Base-by-base conservation (phyloP, 2,113 vertebrate species). In the Cynopterus brachyotis region DNA sequence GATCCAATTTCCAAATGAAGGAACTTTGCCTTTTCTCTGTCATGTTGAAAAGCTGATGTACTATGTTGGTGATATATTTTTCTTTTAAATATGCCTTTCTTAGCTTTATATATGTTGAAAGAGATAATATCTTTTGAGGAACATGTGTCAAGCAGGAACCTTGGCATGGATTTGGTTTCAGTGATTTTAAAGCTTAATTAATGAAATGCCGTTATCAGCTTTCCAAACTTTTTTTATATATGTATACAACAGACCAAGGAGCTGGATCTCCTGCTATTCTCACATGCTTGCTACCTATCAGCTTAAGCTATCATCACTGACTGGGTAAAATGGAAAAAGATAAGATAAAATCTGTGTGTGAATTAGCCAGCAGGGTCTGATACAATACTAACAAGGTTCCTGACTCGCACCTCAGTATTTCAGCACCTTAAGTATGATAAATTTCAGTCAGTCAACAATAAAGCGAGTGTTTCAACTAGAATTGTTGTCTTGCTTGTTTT, bases 261-360 rank as follows among this genome's bases (percentile, higher is more conserved):
- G 97, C 97, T 97, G 97, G 98, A 94, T 97, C 96, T 98, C 94
- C 98, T 97, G 95, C 83, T 86, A 5, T 89, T 32, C 78, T 69
- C 96, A 82, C 87, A 85, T 95, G 59, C 80, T 79, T 79, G 45
- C 57, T 93, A 45, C 35, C 45, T 55, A 3, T 95, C 96, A 93
- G 8, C 86, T 92, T 80, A 76, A 95, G 88, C 92, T 93, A 4
- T 81, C 55, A 47, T 95, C 93, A 86, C n/a, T 89, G 93, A 73
- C 87, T 95, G 55, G 69, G 73, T 5, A 55, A 86, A 96, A 96
- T 62, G 72, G 88, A 93, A 80, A 94, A 91, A 92, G 67, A 87
- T 75, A 67, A 92, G 87, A 80, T 90, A 80, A 89, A 95, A 81
- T 92, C 35, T 87, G 62, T 78, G 1, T 73, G 40, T 92, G 72